These are phyloP conservation scores for Pelecanoides urinatrix DNA, from an alignment of 2,113 vertebrate species.

Conservation along the genomic window DNA sequence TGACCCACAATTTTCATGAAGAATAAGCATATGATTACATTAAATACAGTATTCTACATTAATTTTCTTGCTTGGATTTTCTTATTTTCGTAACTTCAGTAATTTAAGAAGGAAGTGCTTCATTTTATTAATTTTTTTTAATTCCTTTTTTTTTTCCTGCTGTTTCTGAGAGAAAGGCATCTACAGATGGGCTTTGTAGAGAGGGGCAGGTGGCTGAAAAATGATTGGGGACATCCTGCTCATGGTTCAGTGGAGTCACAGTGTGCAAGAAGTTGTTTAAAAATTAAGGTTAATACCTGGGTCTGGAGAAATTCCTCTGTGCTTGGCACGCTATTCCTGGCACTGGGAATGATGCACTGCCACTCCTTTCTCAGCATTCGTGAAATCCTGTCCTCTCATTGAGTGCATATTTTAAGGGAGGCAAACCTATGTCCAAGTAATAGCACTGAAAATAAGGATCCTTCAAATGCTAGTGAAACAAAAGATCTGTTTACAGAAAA, in stretches of 20 bases:
- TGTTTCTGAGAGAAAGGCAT: neutral
- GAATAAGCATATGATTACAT: neutral
- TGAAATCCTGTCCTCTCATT: neutral
- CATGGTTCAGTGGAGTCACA: neutral
- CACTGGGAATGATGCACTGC: neutral
- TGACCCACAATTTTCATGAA: constrained; percentile 8
- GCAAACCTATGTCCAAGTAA: neutral
- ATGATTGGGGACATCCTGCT: neutral
- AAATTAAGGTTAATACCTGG: neutral
- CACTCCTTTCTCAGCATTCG: accelerated
- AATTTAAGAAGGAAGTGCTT: neutral
- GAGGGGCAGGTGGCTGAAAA: neutral
- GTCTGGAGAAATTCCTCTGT: neutral
- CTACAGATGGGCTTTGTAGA: neutral
- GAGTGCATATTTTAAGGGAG: neutral
- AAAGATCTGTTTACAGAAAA: neutral
- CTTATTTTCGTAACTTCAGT: neutral
- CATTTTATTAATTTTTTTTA: neutral
- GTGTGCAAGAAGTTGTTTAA: neutral
- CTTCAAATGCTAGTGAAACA: neutral
- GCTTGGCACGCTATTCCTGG: neutral
- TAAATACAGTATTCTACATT: neutral
- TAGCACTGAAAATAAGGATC: neutral
- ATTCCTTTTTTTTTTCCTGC: neutral
- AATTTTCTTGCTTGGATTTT: neutral